Evolutionary conservation across 92 coral and sea anemone species (phyloP), one percentile per base, ranked within the genome.

Genomic region (Parazoanthus swiftii): DNA sequence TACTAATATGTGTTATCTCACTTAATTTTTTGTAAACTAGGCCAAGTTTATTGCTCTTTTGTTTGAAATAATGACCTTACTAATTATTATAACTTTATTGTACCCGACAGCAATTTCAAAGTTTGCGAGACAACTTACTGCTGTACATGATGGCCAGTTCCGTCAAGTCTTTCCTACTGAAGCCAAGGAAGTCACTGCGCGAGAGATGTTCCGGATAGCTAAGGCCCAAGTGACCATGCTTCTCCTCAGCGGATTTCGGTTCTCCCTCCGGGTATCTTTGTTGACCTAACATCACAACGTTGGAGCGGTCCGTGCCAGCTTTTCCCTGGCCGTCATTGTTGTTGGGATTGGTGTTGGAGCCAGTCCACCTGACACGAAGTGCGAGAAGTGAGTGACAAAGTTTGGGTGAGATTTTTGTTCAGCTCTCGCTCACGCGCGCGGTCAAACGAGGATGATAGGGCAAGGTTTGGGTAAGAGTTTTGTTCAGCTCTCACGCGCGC

Each of bases 301-400:
- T 97, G 48, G 95, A 93, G 48, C 99, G 95, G 70, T 97, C 99
- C 4, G 99, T 97, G 2, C 99, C 98, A 6, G 99, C 99, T 73
- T 91, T 93, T 0, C 99, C 99, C 82, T 97, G 99, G 4, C 99
- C 99, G 82, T 97, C 99, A 80, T 97, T 97, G 86, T 93, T 95
- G 89, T 95, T 97, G 13, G 99, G 99, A 80, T 97, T 97, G 25
- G 99, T 95, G 89, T 97, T 97, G 5, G 99, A 97, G 14, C 99
- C 99, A 42, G 99, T 97, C 99, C 99, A 97, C 82, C 99, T 97
- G 38, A 8, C 37, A 54, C 85, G 46, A 80, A 38, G 42, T 38
- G 3, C 3, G 42, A 38, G 42, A 38, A 3, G 42, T 38, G 42
- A 38, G 42, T 38, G 42, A 38, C 42, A 38, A 38, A 3, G 3